phyloP scores from a whole-genome alignment of 1,140 invertebrate species.

The Lucilia sericata region DNA sequence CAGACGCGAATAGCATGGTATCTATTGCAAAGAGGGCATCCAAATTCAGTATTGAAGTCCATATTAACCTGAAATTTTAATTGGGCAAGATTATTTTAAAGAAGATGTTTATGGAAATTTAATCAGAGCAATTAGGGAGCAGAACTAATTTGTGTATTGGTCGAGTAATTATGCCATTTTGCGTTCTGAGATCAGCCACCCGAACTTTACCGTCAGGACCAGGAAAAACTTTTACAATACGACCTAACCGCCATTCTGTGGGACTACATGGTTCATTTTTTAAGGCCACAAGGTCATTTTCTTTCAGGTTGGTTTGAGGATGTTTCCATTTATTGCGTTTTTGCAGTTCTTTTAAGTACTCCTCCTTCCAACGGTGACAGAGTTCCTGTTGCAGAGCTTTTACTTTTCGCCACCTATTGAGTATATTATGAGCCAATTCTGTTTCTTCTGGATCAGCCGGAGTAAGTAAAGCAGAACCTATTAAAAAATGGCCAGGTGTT shows the following conservation, averaged over 20 bases:
- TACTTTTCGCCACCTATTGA: background rate
- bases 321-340: background rate
- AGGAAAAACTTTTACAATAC: too few relatives aligned
- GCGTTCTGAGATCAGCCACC: too few relatives aligned
- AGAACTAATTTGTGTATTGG: slow-evolving; percentile 3
- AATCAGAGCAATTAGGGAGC: background rate
- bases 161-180: background rate
- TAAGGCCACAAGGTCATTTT: background rate
- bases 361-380: too few relatives aligned
- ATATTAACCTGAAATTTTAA: background rate
- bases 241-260: background rate
- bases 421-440: background rate
- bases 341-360: background rate
- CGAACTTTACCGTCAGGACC: too few relatives aligned
- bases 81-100: background rate
- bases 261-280: background rate
- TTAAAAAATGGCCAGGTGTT: too few relatives aligned
- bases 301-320: background rate
- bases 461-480: background rate
- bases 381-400: background rate
- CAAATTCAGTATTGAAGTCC: background rate
- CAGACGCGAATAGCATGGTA: background rate
- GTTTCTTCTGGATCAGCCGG: background rate
- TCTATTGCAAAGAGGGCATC: background rate
- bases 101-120: background rate